Base-by-base conservation (phyloP, 2,113 vertebrate species). In the Tachuris rubrigastra region DNA sequence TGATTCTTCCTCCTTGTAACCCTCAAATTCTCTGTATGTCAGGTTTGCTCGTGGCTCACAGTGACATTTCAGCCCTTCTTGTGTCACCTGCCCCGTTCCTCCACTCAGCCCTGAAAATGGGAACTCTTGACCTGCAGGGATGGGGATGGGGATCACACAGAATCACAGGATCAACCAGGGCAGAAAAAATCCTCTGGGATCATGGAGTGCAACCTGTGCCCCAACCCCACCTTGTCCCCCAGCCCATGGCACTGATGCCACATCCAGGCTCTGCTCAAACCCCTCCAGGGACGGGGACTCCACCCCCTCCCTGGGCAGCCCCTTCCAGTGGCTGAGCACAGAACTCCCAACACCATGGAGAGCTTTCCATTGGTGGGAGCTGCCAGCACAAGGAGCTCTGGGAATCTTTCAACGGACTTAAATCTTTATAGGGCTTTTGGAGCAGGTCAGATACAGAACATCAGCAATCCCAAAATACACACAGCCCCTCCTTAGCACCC, bases 11-110 rank as follows among this genome's bases (percentile, higher is more conserved):
- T 28, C 17, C 52, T 5, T 1, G 1, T 3, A 24, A 42, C 7
- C 27, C 39, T 27, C 24, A 24, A 19, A 31, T 56, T 42, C 71
- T 41, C 50, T 9, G 6, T 30, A 20, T 0, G 0, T 1, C 5
- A 31, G 20, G 6, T 41, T 30, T 65, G 52, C 44, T 21, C 33
- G 30, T 0, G 28, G 67, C 28, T 6, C 5, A 12, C 42, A 18
- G 28, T 1, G 53, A 20, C 53, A 22, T 39, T 21, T 33, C 1
- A 41, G 63, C 6, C 6, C 3, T 39, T n/a, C 44, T 24, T n/a
- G 6, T 44, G 33, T 30, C 53, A 33, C 33, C 69, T 22, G 56
- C 72, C 46, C 16, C 8, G 1, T 27, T 27, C 55, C 65, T 30
- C 5, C 1, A 5, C 16, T 52, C 35, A 8, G 5, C 30, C 50